Base-by-base conservation (phyloP, 2,797 vertebrate species). In the Acridotheres tristis region DNA sequence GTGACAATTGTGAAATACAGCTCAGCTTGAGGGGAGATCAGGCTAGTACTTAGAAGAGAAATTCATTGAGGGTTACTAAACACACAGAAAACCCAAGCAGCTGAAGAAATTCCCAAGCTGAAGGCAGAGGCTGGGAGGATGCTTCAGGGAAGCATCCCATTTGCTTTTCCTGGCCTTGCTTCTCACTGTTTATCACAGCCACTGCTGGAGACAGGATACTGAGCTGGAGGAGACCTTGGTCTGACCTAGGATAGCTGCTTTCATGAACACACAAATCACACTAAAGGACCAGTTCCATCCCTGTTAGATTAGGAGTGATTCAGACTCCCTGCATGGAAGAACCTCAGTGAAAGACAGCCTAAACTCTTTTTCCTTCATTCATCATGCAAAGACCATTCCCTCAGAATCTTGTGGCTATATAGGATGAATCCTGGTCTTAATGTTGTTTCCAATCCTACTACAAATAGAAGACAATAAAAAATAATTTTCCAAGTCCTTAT, bases 151-250 rank as follows among this genome's bases (percentile, higher is more conserved):
- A 90, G 15, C 51, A 76, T 73, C 55, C 40, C 74, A 55, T 87
- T 93, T 76, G 51, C 63, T 94, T 96, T 96, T 94, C 38, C 92
- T 91, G 85, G 65, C 61, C 89, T 85, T 80, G 5, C 26, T 50
- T 45, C 84, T 93, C 71, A 13, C 9, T 80, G 57, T 90, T 89
- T 79, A 57, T 67, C 63, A 59, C 32, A 87, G 45, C 13, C 81
- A 21, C 63, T 93, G 85, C 67, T 90, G 67, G 84, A 93, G 63
- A 76, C 74, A 92, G 89, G 71, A 85, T 66, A 26, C 43, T 34
- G 48, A 92, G 71, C 32, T 73, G 45, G 67, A 84, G 29, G 17
- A 82, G 75, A 85, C 53, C 42, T 79, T 83, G 45, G 26, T 67
- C 53, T 91, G 91, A 85, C 57, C 57, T 7, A 8, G 42, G 65